These are phyloP conservation scores for Zosterops lateralis DNA, from an alignment of 2,113 vertebrate species.

Conservation along the genomic window DNA sequence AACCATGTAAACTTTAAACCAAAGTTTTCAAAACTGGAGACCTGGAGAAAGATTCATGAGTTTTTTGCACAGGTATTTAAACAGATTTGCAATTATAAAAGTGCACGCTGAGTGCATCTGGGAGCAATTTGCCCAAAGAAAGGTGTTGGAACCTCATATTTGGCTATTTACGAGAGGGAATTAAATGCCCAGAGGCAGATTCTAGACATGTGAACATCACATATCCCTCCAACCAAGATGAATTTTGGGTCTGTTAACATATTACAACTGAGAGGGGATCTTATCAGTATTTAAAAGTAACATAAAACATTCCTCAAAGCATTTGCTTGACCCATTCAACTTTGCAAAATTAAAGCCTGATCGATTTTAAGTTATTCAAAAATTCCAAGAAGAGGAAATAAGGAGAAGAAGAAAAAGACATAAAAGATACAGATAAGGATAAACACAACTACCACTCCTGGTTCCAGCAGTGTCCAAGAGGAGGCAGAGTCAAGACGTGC, in stretches of 20 bases:
- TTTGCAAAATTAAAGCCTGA: background rate
- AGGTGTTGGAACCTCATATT: background rate
- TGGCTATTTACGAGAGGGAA: background rate
- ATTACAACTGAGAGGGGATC: fast-evolving
- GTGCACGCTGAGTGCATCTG: background rate
- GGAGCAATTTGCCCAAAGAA: background rate
- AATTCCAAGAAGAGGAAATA: background rate
- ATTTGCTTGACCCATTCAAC: background rate
- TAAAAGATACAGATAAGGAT: background rate
- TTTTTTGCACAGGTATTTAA: background rate
- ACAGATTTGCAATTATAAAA: background rate
- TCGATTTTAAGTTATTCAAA: background rate
- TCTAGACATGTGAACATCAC: background rate
- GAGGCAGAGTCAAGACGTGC: background rate
- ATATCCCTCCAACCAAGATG: background rate
- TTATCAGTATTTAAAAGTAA: background rate
- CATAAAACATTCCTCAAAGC: background rate
- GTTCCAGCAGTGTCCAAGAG: background rate
- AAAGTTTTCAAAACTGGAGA: background rate
- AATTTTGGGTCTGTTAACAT: background rate
- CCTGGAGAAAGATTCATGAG: background rate
- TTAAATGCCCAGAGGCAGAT: background rate
- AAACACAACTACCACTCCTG: background rate
- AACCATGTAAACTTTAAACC: background rate
- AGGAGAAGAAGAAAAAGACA: background rate